Conservation (phyloP, 2,797 vertebrate species). For the Syncerus caffer region DNA sequence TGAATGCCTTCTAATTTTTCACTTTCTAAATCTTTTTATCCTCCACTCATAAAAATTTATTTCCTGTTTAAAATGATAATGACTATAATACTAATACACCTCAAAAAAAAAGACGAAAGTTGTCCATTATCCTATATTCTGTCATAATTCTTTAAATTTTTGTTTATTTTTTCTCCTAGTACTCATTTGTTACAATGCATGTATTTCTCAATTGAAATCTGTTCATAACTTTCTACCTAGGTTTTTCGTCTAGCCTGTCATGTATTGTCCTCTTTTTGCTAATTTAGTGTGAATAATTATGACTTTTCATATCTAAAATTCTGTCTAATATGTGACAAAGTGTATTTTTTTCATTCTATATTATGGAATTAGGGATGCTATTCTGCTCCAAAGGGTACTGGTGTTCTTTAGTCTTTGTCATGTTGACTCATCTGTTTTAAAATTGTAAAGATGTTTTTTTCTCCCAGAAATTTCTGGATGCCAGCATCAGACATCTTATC, state of each 20-base stretch:
- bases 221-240: not conserved
- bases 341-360: not conserved
- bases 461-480: not conserved
- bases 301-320: conserved; percentile 14
- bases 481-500: not conserved
- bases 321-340: not conserved
- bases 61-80: conserved; percentile 22
- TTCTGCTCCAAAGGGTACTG: not conserved
- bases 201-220: conserved; percentile 10
- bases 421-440: conserved; percentile 9
- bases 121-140: not conserved
- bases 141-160: conserved; percentile 17
- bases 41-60: not conserved
- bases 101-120: not conserved
- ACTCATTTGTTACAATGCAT: not conserved
- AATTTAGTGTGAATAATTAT: conserved; percentile 16
- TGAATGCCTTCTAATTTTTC: not conserved
- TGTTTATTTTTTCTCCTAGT: not conserved
- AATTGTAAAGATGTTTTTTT: not conserved
- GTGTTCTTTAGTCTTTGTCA: not conserved
- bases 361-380: not conserved
- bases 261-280: not conserved
- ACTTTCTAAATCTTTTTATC: not conserved
- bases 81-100: not conserved
- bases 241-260: not conserved